These are phyloP conservation scores for Dermatemys mawii DNA, from an alignment of 2,113 vertebrate species.

Conservation along the genomic window DNA sequence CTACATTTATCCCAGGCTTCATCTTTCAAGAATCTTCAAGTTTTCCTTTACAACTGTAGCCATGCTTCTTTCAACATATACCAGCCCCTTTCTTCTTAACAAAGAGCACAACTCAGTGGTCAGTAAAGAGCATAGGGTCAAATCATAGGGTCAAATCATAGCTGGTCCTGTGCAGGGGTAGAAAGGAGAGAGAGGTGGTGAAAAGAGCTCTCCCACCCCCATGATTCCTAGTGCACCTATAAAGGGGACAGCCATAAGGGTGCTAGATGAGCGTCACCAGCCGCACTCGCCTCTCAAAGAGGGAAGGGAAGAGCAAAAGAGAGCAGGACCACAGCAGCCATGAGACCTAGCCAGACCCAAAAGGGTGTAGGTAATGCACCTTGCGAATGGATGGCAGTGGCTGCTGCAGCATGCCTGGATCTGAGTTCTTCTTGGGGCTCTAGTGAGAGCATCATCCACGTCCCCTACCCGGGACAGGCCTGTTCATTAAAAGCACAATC, in stretches of 20 bases:
- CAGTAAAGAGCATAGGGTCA: neutral
- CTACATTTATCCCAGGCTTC: neutral
- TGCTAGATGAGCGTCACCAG: neutral
- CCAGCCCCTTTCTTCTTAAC: neutral
- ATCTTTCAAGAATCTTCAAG: neutral
- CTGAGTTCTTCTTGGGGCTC: neutral
- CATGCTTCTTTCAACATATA: neutral
- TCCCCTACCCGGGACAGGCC: neutral
- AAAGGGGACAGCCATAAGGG: accelerated
- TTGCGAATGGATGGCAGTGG: neutral
- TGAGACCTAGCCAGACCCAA: neutral
- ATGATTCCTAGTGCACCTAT: accelerated
- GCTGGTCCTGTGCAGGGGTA: neutral
- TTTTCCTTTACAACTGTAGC: neutral
- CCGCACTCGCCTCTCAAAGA: neutral
- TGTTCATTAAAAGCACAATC: neutral
- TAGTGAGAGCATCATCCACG: too few species aligned
- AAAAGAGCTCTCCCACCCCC: neutral
- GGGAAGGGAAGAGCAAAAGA: neutral
- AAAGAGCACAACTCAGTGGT: neutral
- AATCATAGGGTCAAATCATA: neutral
- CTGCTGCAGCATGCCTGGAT: neutral
- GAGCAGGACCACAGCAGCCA: neutral
- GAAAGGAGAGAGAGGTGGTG: neutral
- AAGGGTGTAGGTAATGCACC: neutral